These are phyloP conservation scores for Laterallus jamaicensis DNA, from an alignment of 2,113 vertebrate species.

Conservation along the genomic window DNA sequence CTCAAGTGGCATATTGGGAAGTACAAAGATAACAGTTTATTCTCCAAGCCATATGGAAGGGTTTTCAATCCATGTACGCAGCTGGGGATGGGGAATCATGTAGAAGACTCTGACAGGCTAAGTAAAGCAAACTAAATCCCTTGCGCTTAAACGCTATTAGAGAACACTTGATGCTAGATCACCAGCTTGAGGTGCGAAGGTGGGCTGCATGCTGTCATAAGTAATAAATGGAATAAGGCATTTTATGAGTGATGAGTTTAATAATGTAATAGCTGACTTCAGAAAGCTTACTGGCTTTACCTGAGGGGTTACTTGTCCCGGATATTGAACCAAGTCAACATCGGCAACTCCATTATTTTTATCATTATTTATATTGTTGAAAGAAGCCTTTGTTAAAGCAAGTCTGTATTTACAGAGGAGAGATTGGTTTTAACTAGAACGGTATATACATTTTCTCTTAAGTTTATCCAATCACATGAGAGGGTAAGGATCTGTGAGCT, in stretches of 20 bases:
- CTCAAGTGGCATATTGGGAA: conserved; percentile 29
- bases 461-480: not conserved
- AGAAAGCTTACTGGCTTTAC: not conserved
- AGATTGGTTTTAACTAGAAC: not conserved
- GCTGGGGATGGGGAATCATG: not conserved
- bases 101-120: not conserved
- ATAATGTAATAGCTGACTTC: conserved; percentile 52
- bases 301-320: conserved; percentile 37
- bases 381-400: conserved; percentile 31
- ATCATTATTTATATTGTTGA: conserved; percentile 31
- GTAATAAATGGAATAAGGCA: conserved; percentile 46
- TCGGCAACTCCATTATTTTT: conserved; percentile 1
- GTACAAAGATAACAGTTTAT: conserved; percentile 52
- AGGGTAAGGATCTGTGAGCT: not conserved
- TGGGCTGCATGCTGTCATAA: conserved; percentile 20
- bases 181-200: not conserved
- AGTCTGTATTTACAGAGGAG: not conserved
- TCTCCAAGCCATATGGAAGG: conserved; percentile 50
- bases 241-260: conserved; percentile 48
- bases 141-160: conserved; percentile 29
- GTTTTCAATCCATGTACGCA: conserved; percentile 7
- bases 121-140: conserved; percentile 55
- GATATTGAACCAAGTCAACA: conserved; percentile 34
- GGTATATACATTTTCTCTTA: not conserved
- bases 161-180: not conserved